A percentile compares a stretch with the other conserved stretches of the same genome.
Conservation (phyloP, 2,113 vertebrate species). For the Pterocles burchelli region DNA sequence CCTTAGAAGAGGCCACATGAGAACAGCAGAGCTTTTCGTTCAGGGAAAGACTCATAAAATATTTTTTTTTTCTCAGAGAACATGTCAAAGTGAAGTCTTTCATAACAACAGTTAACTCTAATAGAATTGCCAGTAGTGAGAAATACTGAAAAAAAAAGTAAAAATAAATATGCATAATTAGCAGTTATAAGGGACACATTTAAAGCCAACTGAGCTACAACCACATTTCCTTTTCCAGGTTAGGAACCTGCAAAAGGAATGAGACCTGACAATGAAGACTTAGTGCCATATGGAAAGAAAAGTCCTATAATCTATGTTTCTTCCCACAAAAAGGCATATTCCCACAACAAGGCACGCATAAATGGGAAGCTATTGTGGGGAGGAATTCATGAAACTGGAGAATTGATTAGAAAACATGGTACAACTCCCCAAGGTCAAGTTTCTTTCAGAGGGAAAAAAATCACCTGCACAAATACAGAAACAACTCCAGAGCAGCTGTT, state of each 20-base stretch:
- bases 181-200: neutral
- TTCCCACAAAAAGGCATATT: neutral
- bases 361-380: neutral
- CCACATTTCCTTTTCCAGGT: neutral
- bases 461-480: conserved; percentile 34
- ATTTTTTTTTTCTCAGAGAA: neutral
- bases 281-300: neutral
- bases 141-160: neutral
- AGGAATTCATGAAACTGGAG: neutral
- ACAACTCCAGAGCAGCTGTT: conserved; percentile 24
- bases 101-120: neutral
- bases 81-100: conserved; percentile 1
- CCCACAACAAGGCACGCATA: neutral
- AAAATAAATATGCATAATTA: neutral
- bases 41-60: neutral
- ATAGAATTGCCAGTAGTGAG: neutral
- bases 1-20: neutral
- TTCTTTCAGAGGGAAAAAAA: neutral
- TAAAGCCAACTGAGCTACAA: neutral
- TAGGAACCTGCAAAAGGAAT: neutral
- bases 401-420: neutral
- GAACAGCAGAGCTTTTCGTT: neutral
- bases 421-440: conserved; percentile 10
- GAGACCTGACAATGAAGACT: neutral
- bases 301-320: neutral